phyloP scores from a whole-genome alignment of 1,140 invertebrate genomes.

The Pseudoatta argentina region DNA sequence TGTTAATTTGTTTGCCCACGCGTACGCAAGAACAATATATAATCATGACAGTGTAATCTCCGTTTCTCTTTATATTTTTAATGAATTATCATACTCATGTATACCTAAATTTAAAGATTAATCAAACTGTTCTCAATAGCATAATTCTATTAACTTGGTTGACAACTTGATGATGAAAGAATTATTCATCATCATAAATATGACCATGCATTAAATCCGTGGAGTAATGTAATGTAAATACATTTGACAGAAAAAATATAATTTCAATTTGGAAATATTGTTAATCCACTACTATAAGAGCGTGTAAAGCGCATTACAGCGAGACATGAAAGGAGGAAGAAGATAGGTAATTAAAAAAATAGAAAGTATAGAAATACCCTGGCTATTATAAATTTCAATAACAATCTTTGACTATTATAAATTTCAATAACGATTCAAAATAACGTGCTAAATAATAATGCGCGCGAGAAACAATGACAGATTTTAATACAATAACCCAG shows the following conservation, averaged over 20 bases:
- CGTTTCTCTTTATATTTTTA: conserved; percentile 3
- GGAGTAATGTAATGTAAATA: background rate
- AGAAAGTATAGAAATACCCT: background rate
- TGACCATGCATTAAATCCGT: background rate
- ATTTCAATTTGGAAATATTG: conserved; percentile 19
- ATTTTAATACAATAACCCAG: conserved; percentile 68
- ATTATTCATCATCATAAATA: background rate
- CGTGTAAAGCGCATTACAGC: background rate
- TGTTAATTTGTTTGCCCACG: background rate
- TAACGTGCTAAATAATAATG: conserved; percentile 8
- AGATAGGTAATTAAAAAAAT: conserved; percentile 5
- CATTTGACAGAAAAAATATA: conserved; percentile 9
- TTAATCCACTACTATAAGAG: background rate
- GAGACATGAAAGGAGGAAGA: background rate
- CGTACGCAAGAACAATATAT: background rate
- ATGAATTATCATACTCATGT: background rate
- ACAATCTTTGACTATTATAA: conserved; percentile 23
- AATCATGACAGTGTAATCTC: conserved; percentile 12
- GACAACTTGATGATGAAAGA: background rate
- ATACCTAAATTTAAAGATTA: conserved; percentile 27
- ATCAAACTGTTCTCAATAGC: background rate
- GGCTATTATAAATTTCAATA: conserved; percentile 44
- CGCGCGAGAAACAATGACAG: conserved; percentile 48
- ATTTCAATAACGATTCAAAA: conserved; percentile 48
- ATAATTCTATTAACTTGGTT: background rate